phyloP scores from a whole-genome alignment of 1,140 invertebrate genomes.

The Lasioglossum baleicum region DNA sequence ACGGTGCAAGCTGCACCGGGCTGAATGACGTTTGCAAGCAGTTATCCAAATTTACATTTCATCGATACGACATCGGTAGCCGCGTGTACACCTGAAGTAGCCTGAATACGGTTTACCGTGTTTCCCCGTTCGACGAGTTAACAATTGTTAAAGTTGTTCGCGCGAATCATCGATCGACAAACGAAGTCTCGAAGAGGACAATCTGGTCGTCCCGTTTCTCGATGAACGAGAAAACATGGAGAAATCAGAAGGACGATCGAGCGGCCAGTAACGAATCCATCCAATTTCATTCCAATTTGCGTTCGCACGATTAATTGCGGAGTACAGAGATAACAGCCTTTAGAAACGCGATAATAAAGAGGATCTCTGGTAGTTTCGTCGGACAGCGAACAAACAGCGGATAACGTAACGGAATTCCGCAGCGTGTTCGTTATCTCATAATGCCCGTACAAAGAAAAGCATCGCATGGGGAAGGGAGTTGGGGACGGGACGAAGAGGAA shows the following conservation, averaged over 20 bases:
- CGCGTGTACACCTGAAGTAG: slow-evolving; percentile 24
- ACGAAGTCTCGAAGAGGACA: too few species aligned
- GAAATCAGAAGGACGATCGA: too few species aligned
- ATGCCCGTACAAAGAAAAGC: not conserved
- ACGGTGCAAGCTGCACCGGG: not conserved
- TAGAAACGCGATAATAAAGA: not conserved
- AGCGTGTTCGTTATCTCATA: not conserved
- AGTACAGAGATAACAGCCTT: not conserved
- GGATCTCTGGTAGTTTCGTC: not conserved
- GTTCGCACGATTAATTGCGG: not conserved
- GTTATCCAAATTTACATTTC: slow-evolving; percentile 63
- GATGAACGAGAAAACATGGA: too few species aligned
- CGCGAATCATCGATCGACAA: too few species aligned
- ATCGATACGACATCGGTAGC: slow-evolving; percentile 57
- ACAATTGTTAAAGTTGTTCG: too few species aligned
- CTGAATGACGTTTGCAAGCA: slow-evolving; percentile 41
- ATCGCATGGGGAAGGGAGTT: not conserved
- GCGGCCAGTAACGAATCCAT: not conserved
- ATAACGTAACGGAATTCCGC: slow-evolving; percentile 1
- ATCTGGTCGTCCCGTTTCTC: too few species aligned
- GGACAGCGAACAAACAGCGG: not conserved
- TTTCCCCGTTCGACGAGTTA: too few species aligned
- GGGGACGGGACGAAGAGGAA: not conserved
- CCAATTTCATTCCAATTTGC: not conserved
- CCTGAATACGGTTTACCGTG: slow-evolving; percentile 26